Base-by-base conservation (phyloP, 2,797 vertebrate species). In the Echeneis naucrates region DNA sequence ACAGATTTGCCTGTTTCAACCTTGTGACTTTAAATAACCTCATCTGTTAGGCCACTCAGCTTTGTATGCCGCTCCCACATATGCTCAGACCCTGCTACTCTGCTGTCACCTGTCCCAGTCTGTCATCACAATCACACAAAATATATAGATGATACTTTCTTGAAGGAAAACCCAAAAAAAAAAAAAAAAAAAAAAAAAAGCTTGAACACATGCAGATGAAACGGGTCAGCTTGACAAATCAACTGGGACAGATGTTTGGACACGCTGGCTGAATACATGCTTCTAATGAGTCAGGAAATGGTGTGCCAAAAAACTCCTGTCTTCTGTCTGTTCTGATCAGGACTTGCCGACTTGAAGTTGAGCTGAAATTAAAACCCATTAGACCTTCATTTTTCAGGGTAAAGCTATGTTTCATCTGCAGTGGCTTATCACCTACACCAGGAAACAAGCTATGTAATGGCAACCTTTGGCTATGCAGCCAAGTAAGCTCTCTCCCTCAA, bases 321-420 rank as follows among this genome's bases (percentile, higher is more conserved):
- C 61, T 77, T 54, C 56, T 72, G 80, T 80, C 84, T 71, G 54
- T 75, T 87, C 74, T 68, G 72, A 90, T 90, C 66, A 80, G 47
- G 8, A 50, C 53, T 6, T n/a, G 52, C 26, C 57, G 16, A 66
- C 32, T 44, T 54, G 72, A 67, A 71, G 79, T 53, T 83, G 80
- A 76, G 48, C 42, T 66, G 60, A 83, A 83, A 85, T 72, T 68
- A 83, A 55, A 87, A 88, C 61, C 64, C 54, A 68, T 67, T 64
- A 68, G 48, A 65, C 17, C 48, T 71, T 82, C 57, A 55, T 80
- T 70, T 75, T 72, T 21, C 16, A 11, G 52, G 54, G 60, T 48
- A 57, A 71, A 80, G 21, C 53, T 44, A 53, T 38, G 50, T 63
- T 57, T 78, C 32, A 60, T 72, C 62, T 82, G 80, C 70, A 78